Evolutionary conservation across 2,888 invertebrate genomes (phyloP).

Genomic region (Hymenopus coronatus): DNA sequence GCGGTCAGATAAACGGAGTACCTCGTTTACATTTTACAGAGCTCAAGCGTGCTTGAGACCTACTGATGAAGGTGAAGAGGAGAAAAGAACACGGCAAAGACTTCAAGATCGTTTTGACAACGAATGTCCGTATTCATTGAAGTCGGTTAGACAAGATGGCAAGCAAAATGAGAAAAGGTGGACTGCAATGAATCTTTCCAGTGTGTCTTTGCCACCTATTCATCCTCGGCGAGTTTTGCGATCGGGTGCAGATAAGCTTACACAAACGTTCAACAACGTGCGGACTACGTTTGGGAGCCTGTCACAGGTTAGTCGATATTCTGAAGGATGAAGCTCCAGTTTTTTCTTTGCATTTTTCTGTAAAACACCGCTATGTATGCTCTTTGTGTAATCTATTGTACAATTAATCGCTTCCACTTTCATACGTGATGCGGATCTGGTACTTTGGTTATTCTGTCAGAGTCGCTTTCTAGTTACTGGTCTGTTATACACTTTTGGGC

Average conservation of each 20-base stretch:
- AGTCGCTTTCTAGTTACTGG: too few relatives aligned
- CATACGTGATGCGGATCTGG: too few relatives aligned
- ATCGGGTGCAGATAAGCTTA: constrained; percentile 65
- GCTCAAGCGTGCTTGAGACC: background rate
- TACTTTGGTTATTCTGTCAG: too few relatives aligned
- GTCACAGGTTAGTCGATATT: constrained; percentile 55
- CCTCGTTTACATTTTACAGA: constrained; percentile 38
- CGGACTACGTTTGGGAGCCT: constrained; percentile 64
- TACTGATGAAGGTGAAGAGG: background rate
- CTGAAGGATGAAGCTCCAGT: too few relatives aligned
- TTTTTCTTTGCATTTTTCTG: too few relatives aligned
- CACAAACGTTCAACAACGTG: constrained; percentile 63
- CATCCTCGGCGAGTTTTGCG: constrained; percentile 63
- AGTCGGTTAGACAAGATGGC: background rate
- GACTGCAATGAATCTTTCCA: constrained; percentile 22
- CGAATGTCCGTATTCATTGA: constrained; percentile 16
- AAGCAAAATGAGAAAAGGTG: constrained; percentile 10
- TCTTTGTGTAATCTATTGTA: too few relatives aligned
- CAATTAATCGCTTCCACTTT: too few relatives aligned
- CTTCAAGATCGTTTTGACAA: constrained; percentile 30
- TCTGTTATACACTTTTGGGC: too few relatives aligned
- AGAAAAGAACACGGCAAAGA: constrained; percentile 23
- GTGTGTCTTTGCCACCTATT: constrained; percentile 54
- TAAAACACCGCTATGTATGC: too few relatives aligned
- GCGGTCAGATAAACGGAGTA: constrained; percentile 38